Evolutionary conservation across 2,113 vertebrate species (phyloP), one percentile per base, ranked within the genome.

Genomic region (Passer domesticus): DNA sequence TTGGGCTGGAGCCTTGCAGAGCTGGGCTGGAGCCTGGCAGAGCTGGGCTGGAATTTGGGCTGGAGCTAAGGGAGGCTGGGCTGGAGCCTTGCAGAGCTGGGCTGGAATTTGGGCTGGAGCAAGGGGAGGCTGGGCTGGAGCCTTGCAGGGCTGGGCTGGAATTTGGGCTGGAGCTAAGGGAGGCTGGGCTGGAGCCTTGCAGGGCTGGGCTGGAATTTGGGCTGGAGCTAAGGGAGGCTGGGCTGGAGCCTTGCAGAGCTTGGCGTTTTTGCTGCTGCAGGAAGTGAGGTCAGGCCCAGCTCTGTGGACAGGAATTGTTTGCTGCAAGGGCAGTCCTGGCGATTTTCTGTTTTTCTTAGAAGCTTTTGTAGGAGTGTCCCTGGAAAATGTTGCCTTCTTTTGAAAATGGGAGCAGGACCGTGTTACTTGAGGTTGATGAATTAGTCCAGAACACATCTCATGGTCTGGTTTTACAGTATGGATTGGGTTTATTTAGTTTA

Each of bases 251-350:
- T 44, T 30, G 28, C 82, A 76, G 62, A 68, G 8, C 85, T 76
- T 41, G 39, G 39, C 39, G 1, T 53, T 96, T 73, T 63, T 8
- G 8, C 92, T 92, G 10, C 62, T 78, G 79, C 79, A 95, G 95
- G 92, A 97, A 92, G 89, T 93, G 95, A 97, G 94, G 64, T 97
- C 94, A 96, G 92, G 78, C 91, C 31, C 77, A 44, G 83, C 28
- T 4, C 92, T 90, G 43, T 23, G 7, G 53, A 20, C 31, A 18
- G 89, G 41, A 84, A 94, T 96, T 96, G 92, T 97, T 94, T 87
- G 47, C 83, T 95, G 91, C 44, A 87, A 94, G 77, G 80, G 73
- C 43, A 24, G 46, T 56, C 73, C 69, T 52, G 47, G 72, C 68
- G 73, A 37, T 74, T 60, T 75, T 76, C 76, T 94, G 89, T 59